Evolutionary conservation across 2,888 invertebrate species (phyloP).

Genomic region (Chrysodeixis includens): DNA sequence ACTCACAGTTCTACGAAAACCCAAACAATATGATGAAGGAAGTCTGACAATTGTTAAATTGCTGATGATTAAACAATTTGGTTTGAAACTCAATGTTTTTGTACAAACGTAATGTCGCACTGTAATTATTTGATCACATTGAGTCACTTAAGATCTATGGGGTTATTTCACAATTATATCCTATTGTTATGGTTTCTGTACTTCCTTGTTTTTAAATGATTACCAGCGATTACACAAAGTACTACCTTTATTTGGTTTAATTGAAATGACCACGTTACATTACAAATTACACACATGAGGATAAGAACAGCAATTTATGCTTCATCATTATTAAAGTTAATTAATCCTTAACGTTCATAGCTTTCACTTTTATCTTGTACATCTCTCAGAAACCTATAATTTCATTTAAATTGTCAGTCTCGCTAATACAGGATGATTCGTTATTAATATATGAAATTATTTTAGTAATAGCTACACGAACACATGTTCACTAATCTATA

Average conservation of each 20-base stretch:
- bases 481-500: slow-evolving; percentile 41
- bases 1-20: slow-evolving; percentile 56
- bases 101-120: slow-evolving; percentile 56
- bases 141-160: slow-evolving; percentile 47
- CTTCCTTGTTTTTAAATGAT: slow-evolving; percentile 35
- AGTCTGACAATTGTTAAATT: slow-evolving; percentile 77
- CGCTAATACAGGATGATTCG: slow-evolving; percentile 37
- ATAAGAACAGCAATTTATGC: background rate
- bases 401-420: slow-evolving; percentile 22
- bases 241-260: background rate
- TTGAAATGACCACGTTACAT: background rate
- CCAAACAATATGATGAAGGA: slow-evolving; percentile 55
- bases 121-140: slow-evolving; percentile 49
- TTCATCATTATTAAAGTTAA: slow-evolving; percentile 16
- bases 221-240: background rate
- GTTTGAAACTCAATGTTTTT: slow-evolving; percentile 57
- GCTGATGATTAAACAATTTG: slow-evolving; percentile 67
- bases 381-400: slow-evolving; percentile 32
- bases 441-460: slow-evolving; percentile 47
- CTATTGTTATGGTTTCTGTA: slow-evolving; percentile 10
- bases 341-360: slow-evolving; percentile 4
- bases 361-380: slow-evolving; percentile 38
- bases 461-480: slow-evolving; percentile 44
- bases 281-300: background rate
- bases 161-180: slow-evolving; percentile 42